Conservation (phyloP, 2,113 vertebrate species). For the Lycocorax pyrrhopterus region DNA sequence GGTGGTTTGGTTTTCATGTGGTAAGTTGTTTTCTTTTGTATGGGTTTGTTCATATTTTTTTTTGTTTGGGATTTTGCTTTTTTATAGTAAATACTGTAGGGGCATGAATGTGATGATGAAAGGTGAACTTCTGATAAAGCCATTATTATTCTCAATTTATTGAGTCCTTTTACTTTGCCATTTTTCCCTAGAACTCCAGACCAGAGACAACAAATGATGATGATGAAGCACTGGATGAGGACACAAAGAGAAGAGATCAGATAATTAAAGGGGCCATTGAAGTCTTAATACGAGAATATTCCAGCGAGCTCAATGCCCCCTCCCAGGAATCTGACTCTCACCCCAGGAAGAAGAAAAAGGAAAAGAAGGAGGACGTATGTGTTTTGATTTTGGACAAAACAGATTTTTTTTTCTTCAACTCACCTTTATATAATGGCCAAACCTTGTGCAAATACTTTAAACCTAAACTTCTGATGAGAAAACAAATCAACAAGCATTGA, state of each 20-base stretch:
- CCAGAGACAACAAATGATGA: slow-evolving; percentile 83
- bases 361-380: slow-evolving; percentile 97
- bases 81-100: not conserved
- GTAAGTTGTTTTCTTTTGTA: not conserved
- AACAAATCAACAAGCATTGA: slow-evolving; percentile 57
- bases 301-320: slow-evolving; percentile 93
- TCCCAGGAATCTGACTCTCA: slow-evolving; percentile 93
- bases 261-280: slow-evolving; percentile 94
- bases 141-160: not conserved
- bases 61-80: not conserved
- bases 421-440: slow-evolving; percentile 68
- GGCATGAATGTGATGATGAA: not conserved
- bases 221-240: slow-evolving; percentile 95
- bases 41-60: not conserved
- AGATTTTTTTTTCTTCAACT: slow-evolving; percentile 70
- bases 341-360: slow-evolving; percentile 94
- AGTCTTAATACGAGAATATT: slow-evolving; percentile 93
- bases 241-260: slow-evolving; percentile 93
- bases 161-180: slow-evolving; percentile 32
- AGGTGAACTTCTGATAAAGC: not conserved
- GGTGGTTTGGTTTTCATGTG: not conserved
- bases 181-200: slow-evolving; percentile 76
- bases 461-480: slow-evolving; percentile 58
- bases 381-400: slow-evolving; percentile 75
- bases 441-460: slow-evolving; percentile 58